Percentiles rank a stretch among this genome's conserved stretches.
Conservation (phyloP, 2,888 invertebrate genomes). For the Dendrolimus pini region DNA sequence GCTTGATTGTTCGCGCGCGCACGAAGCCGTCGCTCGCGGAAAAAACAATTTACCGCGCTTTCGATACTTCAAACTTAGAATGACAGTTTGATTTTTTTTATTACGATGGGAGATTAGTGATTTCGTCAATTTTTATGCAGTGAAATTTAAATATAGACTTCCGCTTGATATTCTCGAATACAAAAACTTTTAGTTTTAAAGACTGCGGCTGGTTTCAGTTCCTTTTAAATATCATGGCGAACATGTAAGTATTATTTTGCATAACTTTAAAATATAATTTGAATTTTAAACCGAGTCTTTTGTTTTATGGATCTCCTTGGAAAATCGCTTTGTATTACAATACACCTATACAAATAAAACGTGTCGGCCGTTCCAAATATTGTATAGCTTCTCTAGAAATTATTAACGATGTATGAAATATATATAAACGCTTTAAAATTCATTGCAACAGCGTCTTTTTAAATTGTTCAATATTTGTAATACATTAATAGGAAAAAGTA, state of each 20-base stretch:
- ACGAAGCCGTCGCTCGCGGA: not conserved
- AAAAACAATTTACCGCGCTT: not conserved
- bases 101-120: not conserved
- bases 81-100: not conserved
- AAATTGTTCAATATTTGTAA: too few relatives aligned
- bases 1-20: not conserved
- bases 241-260: constrained; percentile 18
- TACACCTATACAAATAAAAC: not conserved
- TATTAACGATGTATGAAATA: not conserved
- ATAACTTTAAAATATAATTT: constrained; percentile 4
- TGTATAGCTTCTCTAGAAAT: not conserved
- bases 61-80: not conserved
- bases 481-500: too few relatives aligned
- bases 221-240: constrained; percentile 13
- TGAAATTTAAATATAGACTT: not conserved
- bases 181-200: not conserved
- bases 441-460: too few relatives aligned
- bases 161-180: not conserved
- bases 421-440: too few relatives aligned
- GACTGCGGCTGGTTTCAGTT: not conserved
- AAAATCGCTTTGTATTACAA: not conserved
- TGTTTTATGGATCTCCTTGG: not conserved
- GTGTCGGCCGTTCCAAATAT: not conserved
- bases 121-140: not conserved
- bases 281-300: not conserved